Evolutionary conservation across 2,113 vertebrate genomes (phyloP).

Genomic region (Grallaria varia): DNA sequence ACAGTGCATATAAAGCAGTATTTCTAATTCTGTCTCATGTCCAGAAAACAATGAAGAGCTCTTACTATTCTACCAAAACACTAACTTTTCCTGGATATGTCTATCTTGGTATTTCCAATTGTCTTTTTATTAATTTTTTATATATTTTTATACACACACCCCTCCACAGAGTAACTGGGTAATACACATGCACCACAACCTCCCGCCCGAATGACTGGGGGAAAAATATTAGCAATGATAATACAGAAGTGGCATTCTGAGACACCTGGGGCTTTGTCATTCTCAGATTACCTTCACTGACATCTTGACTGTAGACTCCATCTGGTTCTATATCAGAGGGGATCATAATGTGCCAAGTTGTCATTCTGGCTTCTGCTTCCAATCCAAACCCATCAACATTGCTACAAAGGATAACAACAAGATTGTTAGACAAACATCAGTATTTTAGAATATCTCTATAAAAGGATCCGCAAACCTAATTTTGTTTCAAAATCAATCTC

Average conservation of each 20-base stretch:
- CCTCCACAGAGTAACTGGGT: neutral
- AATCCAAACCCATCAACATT: slow-evolving; percentile 94
- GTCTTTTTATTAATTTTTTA: neutral
- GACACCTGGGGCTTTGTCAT: neutral
- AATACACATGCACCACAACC: neutral
- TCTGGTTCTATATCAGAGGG: slow-evolving; percentile 90
- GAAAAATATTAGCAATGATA: neutral
- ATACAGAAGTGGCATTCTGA: neutral
- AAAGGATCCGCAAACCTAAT: neutral
- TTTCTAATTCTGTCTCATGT: neutral
- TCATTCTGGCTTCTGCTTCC: slow-evolving; percentile 98
- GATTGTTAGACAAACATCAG: neutral
- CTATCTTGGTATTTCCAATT: neutral
- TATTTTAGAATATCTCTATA: neutral
- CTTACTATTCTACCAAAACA: neutral
- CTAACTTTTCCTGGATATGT: neutral
- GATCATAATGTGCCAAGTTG: slow-evolving; percentile 98
- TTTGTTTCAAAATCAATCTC: neutral
- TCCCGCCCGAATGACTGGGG: neutral
- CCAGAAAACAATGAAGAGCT: neutral
- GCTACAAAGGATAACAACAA: slow-evolving; percentile 66
- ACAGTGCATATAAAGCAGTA: neutral
- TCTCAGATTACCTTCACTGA: slow-evolving; percentile 86
- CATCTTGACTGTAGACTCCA: slow-evolving; percentile 86
- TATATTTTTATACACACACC: neutral